A percentile compares a stretch with the other conserved stretches of the same genome.
Evolutionary conservation across 2,113 vertebrate genomes (phyloP).

Genomic region (Callaeas wilsoni): DNA sequence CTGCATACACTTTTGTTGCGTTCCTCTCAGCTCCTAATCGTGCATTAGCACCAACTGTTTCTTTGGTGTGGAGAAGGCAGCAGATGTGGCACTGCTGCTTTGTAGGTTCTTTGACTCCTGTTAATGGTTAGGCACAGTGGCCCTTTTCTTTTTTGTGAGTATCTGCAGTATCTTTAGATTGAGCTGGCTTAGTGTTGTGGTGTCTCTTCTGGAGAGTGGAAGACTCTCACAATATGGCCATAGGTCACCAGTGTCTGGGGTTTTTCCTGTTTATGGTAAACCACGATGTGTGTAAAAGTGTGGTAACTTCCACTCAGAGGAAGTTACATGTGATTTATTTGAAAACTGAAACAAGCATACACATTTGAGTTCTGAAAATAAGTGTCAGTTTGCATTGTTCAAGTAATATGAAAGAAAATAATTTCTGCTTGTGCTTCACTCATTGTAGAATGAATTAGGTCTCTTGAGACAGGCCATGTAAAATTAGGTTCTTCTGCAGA

Average conservation of each 20-base stretch:
- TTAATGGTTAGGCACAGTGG: neutral
- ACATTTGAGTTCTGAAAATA: neutral
- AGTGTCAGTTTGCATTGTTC: neutral
- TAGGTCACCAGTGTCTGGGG: neutral
- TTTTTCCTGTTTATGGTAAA: neutral
- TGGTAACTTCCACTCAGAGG: neutral
- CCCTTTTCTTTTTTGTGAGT: neutral
- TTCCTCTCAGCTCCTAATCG: neutral
- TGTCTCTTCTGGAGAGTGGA: neutral
- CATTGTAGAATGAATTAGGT: neutral
- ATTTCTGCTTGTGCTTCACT: neutral
- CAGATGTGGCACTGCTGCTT: neutral
- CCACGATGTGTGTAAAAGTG: neutral
- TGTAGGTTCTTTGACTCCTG: neutral
- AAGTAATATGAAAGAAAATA: neutral
- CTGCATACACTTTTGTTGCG: neutral
- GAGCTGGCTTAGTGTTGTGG: neutral
- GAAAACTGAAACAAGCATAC: neutral
- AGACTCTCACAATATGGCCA: neutral
- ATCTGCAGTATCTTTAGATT: neutral
- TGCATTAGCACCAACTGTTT: neutral
- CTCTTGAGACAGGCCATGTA: neutral
- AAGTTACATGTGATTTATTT: neutral
- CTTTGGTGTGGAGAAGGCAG: neutral
- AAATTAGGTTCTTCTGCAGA: neutral